Percentiles rank a stretch among this genome's conserved stretches.
phyloP scores from a whole-genome alignment of 2,797 vertebrate species.

The Xyrichtys novacula region DNA sequence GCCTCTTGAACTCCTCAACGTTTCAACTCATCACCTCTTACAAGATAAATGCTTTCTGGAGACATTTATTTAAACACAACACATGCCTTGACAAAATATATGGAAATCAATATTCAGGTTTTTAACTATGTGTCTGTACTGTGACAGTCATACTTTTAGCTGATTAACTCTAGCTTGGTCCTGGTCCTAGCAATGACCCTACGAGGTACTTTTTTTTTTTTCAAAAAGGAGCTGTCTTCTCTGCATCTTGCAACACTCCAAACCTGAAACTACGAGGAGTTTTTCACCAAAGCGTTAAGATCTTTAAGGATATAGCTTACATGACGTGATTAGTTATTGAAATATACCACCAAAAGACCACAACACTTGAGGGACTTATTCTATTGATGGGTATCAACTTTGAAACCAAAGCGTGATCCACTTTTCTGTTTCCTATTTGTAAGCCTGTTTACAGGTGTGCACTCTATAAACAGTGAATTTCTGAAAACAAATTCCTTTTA shows the following conservation, averaged over 20 bases:
- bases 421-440: too few species aligned
- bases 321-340: slow-evolving; percentile 4
- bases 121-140: slow-evolving; percentile 89
- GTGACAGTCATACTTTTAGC: slow-evolving; percentile 70
- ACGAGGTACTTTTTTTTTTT: slow-evolving; percentile 24
- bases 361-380: not conserved
- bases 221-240: slow-evolving; percentile 32
- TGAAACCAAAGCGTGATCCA: slow-evolving; percentile 1
- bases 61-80: slow-evolving; percentile 93
- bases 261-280: slow-evolving; percentile 4
- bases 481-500: not conserved
- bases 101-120: slow-evolving; percentile 96
- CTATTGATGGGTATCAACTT: not conserved
- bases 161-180: slow-evolving; percentile 64
- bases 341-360: slow-evolving; percentile 24
- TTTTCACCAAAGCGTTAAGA: slow-evolving; percentile 8
- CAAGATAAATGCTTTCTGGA: slow-evolving; percentile 90
- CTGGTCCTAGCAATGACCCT: slow-evolving; percentile 47
- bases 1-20: slow-evolving; percentile 84
- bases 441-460: not conserved
- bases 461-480: not conserved
- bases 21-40: slow-evolving; percentile 88
- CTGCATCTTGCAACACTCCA: slow-evolving; percentile 28
- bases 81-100: slow-evolving; percentile 94
- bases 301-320: slow-evolving; percentile 7